phyloP scores from a whole-genome alignment of 1,140 invertebrate genomes.

The Papilio machaon region DNA sequence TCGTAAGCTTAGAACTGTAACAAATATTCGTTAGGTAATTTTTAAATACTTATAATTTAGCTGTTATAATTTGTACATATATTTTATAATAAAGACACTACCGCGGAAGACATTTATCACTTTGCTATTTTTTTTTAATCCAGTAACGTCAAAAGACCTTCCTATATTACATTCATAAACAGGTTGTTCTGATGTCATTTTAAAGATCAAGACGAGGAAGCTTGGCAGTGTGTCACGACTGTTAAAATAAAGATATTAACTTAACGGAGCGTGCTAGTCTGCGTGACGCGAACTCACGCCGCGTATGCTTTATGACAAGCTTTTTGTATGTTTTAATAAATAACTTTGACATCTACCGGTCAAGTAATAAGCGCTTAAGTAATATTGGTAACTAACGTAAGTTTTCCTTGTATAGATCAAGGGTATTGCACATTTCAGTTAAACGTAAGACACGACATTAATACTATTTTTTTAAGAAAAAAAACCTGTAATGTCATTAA shows the following conservation, averaged over 20 bases:
- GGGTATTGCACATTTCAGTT: background rate
- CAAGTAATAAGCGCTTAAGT: conserved; percentile 19
- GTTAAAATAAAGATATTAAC: conserved; percentile 62
- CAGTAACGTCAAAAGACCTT: conserved; percentile 46
- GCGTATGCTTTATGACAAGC: conserved; percentile 43
- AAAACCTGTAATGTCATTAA: background rate
- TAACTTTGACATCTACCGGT: conserved; percentile 36
- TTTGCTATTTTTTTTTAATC: conserved; percentile 40
- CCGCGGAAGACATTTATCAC: conserved; percentile 37
- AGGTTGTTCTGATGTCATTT: conserved; percentile 55
- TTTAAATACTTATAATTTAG: background rate
- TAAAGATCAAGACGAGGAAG: conserved; percentile 58
- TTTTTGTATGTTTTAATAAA: conserved; percentile 41
- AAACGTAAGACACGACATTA: background rate
- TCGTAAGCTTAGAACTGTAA: conserved; percentile 56
- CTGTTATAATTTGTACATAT: background rate
- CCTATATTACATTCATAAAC: conserved; percentile 51
- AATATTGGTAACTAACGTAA: background rate
- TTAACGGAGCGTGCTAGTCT: conserved; percentile 49
- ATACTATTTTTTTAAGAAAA: background rate
- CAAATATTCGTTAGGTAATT: conserved; percentile 45
- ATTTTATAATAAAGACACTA: conserved; percentile 33
- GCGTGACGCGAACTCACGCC: conserved; percentile 62
- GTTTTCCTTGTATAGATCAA: conserved; percentile 29
- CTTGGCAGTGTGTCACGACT: conserved; percentile 57